Percentiles rank a stretch among this genome's conserved stretches.
These are phyloP conservation scores for Triplophysa yarkandensis DNA, from an alignment of 2,797 vertebrate species.

Conservation along the genomic window DNA sequence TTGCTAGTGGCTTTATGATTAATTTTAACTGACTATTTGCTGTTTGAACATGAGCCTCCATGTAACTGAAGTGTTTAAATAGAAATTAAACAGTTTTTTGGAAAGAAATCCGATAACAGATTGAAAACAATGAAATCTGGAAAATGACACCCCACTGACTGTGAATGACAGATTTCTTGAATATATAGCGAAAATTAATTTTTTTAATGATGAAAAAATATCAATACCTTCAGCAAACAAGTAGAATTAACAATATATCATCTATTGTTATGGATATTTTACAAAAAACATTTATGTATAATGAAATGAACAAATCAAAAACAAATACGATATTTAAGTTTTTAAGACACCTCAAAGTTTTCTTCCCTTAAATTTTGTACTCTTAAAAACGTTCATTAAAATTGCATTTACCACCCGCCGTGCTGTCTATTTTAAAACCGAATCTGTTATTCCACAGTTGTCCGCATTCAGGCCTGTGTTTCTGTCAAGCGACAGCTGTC, in stretches of 20 bases:
- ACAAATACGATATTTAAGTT: neutral
- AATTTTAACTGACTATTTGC: slow-evolving; percentile 67
- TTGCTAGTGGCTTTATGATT: slow-evolving; percentile 64
- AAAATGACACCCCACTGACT: slow-evolving; percentile 15
- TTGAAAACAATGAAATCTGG: slow-evolving; percentile 51
- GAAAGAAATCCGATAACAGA: slow-evolving; percentile 59
- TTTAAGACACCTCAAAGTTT: slow-evolving; percentile 20
- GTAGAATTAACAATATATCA: neutral
- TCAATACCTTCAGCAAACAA: neutral
- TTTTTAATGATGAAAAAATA: slow-evolving; percentile 17
- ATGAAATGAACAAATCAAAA: too few relatives aligned
- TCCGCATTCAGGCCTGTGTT: slow-evolving; percentile 52
- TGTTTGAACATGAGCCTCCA: slow-evolving; percentile 61
- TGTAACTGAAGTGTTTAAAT: slow-evolving; percentile 60
- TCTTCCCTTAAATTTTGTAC: neutral
- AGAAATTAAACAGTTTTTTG: slow-evolving; percentile 57
- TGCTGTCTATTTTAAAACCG: slow-evolving; percentile 22
- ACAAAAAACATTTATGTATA: too few relatives aligned
- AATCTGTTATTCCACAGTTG: slow-evolving; percentile 48
- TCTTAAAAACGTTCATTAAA: slow-evolving; percentile 33
- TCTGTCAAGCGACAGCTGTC: slow-evolving; percentile 59
- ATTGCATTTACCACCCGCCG: slow-evolving; percentile 22
- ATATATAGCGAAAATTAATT: slow-evolving; percentile 21
- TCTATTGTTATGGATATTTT: neutral
- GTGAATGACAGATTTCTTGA: slow-evolving; percentile 36